A percentile compares a stretch with the other conserved stretches of the same genome.
Evolutionary conservation across 1,140 invertebrate genomes (phyloP).

Genomic region (Trachymyrmex cornetzi): DNA sequence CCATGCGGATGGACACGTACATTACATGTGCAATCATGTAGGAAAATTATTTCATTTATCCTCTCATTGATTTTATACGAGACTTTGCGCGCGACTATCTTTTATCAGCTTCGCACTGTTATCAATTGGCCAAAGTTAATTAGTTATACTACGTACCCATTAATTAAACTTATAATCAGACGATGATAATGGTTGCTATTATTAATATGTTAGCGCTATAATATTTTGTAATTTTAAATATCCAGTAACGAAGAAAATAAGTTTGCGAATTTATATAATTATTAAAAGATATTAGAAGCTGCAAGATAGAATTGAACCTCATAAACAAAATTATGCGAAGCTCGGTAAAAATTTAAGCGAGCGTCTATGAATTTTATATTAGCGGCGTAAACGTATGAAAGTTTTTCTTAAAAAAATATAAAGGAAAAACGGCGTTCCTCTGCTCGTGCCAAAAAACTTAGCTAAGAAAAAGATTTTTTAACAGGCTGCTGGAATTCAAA

Average conservation of each 20-base stretch:
- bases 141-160: neutral
- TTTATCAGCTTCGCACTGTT: constrained; percentile 20
- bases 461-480: constrained; percentile 70
- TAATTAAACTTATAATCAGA: neutral
- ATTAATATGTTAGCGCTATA: neutral
- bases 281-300: neutral
- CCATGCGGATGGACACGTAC: constrained; percentile 14
- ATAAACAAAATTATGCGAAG: constrained; percentile 35
- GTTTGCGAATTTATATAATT: neutral
- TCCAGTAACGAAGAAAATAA: constrained; percentile 15
- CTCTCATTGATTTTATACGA: constrained; percentile 23
- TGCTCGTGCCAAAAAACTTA: constrained; percentile 76
- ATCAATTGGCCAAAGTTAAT: neutral
- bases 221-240: constrained; percentile 8
- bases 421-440: constrained; percentile 74
- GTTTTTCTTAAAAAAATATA: constrained; percentile 36
- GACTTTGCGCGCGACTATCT: constrained; percentile 18
- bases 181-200: neutral
- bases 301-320: neutral
- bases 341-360: constrained; percentile 55
- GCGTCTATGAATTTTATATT: constrained; percentile 48
- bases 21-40: constrained; percentile 47
- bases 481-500: constrained; percentile 69
- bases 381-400: constrained; percentile 40
- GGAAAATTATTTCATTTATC: constrained; percentile 43